phyloP scores from a whole-genome alignment of 2,888 invertebrate species.

The Dyspetes luteomarginatus region DNA sequence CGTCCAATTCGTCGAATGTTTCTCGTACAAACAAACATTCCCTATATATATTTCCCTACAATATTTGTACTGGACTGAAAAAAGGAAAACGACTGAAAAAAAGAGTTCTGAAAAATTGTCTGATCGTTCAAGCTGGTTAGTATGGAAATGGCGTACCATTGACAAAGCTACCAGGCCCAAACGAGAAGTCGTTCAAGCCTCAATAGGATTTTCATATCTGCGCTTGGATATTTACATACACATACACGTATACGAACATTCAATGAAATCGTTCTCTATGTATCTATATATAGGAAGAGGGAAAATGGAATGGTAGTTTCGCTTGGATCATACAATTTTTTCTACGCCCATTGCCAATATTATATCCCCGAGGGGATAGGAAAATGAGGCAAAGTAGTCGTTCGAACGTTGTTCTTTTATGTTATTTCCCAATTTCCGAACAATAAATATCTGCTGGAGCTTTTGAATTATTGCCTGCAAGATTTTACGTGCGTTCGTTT shows the following conservation, averaged over 20 bases:
- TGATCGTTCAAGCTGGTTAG: slow-evolving; percentile 48
- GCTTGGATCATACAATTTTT: background rate
- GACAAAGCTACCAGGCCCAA: slow-evolving; percentile 49
- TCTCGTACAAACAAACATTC: slow-evolving; percentile 24
- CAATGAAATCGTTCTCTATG: background rate
- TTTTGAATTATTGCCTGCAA: slow-evolving; percentile 39
- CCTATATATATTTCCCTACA: background rate
- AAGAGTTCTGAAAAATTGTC: slow-evolving; percentile 32
- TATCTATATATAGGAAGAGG: background rate
- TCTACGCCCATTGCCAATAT: slow-evolving; percentile 14
- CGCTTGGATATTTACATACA: background rate
- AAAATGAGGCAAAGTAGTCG: slow-evolving; percentile 19
- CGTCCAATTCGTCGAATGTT: background rate
- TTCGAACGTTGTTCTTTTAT: slow-evolving; percentile 30
- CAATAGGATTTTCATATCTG: slow-evolving; percentile 56
- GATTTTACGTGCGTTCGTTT: slow-evolving; percentile 22
- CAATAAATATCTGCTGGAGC: slow-evolving; percentile 24
- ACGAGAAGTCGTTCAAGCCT: slow-evolving; percentile 55
- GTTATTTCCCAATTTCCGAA: slow-evolving; percentile 57
- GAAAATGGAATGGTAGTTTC: slow-evolving; percentile 34
- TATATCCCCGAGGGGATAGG: background rate
- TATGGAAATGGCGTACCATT: slow-evolving; percentile 58
- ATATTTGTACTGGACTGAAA: slow-evolving; percentile 10
- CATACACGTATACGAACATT: background rate
- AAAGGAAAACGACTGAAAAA: no score